Percentiles rank a stretch among this genome's conserved stretches.
Conservation (phyloP, 2,888 invertebrate genomes). For the Silvanus unidentatus region DNA sequence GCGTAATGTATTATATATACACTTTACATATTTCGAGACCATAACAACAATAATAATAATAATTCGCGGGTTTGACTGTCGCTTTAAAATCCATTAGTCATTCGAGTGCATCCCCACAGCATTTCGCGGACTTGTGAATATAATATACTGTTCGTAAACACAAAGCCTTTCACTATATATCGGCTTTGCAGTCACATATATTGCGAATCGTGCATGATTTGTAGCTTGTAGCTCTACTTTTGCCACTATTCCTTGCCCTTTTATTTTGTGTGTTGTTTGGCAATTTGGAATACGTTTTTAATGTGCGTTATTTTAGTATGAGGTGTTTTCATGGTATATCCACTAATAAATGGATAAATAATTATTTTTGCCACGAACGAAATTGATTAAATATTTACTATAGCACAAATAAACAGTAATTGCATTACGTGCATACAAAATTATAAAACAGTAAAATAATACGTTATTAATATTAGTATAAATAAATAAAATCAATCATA, state of each 20-base stretch:
- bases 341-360: too few species aligned
- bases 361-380: too few species aligned
- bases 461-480: too few species aligned
- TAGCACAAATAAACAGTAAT: too few species aligned
- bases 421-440: too few species aligned
- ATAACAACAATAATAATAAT: slow-evolving; percentile 19
- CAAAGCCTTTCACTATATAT: slow-evolving; percentile 36
- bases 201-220: slow-evolving; percentile 32
- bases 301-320: too few species aligned
- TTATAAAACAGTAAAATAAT: too few species aligned
- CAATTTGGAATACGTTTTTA: too few species aligned
- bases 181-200: slow-evolving; percentile 36
- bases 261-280: slow-evolving; percentile 21
- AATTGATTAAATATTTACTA: too few species aligned
- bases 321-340: too few species aligned
- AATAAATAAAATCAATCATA: too few species aligned
- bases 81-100: slow-evolving; percentile 39
- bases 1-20: slow-evolving; percentile 8
- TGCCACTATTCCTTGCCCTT: slow-evolving; percentile 32
- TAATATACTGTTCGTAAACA: slow-evolving; percentile 37
- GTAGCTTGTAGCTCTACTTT: slow-evolving; percentile 28
- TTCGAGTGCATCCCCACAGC: slow-evolving; percentile 29
- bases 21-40: slow-evolving; percentile 21
- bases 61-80: slow-evolving; percentile 29
- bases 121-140: slow-evolving; percentile 35